Conservation (phyloP, 2,888 invertebrate genomes). For the Campoletis raptor region DNA sequence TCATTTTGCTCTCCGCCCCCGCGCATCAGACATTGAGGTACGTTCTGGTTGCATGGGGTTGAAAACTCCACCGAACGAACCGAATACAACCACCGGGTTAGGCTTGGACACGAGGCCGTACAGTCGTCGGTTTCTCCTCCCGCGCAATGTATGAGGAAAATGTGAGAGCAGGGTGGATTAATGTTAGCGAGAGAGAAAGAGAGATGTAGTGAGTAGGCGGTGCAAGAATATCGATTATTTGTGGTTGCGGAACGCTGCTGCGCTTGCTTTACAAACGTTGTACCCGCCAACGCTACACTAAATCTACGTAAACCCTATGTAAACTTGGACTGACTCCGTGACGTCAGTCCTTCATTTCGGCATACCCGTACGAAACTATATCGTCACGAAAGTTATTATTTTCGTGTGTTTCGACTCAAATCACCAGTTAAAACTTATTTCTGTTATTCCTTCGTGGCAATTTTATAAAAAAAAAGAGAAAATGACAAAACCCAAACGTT, state of each 20-base stretch:
- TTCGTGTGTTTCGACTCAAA: not conserved
- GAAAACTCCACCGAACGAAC: constrained; percentile 41
- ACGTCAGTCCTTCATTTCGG: constrained; percentile 21
- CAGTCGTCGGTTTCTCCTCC: constrained; percentile 11
- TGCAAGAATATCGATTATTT: constrained; percentile 81
- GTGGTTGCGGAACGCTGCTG: constrained; percentile 76
- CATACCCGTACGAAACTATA: not conserved
- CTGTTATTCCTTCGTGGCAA: not conserved
- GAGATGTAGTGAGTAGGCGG: constrained; percentile 73
- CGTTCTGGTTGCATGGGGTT: constrained; percentile 41
- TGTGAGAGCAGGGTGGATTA: constrained; percentile 7
- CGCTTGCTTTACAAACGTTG: constrained; percentile 66
- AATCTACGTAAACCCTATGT: constrained; percentile 34
- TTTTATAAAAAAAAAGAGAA: not conserved
- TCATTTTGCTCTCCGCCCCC: constrained; percentile 25
- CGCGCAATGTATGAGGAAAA: constrained; percentile 14
- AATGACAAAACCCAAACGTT: no score
- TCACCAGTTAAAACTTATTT: not conserved
- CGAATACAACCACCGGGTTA: constrained; percentile 28
- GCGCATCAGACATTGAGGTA: constrained; percentile 27
- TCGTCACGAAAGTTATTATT: not conserved
- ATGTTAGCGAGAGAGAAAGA: constrained; percentile 47
- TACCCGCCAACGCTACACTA: constrained; percentile 54
- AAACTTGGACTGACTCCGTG: constrained; percentile 23
- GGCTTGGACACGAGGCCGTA: constrained; percentile 53